These are phyloP conservation scores for Daphoenositta chrysoptera DNA, from an alignment of 2,113 vertebrate genomes.

Conservation along the genomic window DNA sequence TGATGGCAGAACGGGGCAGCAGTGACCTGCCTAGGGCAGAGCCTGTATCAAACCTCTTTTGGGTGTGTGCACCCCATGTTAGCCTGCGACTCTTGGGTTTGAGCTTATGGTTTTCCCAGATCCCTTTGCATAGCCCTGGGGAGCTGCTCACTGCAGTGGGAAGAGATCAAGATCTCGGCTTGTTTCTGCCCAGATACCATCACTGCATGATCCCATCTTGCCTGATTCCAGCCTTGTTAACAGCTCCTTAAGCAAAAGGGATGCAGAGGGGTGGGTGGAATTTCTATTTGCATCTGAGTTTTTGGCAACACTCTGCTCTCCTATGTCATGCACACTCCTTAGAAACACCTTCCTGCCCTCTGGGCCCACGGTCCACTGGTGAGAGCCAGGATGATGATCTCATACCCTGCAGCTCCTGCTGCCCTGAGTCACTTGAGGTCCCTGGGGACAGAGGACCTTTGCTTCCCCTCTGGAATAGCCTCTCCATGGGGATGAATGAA, in stretches of 20 bases:
- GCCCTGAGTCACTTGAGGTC: not conserved
- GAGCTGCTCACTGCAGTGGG: not conserved
- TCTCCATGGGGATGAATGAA: not conserved
- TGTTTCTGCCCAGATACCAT: conserved; percentile 26
- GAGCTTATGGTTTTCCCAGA: not conserved
- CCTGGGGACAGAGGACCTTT: not conserved
- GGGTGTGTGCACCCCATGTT: accelerated
- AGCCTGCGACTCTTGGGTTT: not conserved
- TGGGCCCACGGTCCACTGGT: not conserved
- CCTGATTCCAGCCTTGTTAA: not conserved
- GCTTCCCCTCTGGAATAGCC: not conserved
- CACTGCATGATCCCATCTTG: not conserved
- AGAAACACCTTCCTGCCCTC: not conserved
- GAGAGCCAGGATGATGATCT: not conserved
- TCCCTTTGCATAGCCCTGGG: not conserved
- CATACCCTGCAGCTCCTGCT: not conserved
- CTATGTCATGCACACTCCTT: not conserved
- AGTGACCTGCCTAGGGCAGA: not conserved
- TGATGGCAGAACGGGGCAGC: not conserved
- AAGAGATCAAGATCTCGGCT: conserved; percentile 7
- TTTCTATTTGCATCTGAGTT: not conserved
- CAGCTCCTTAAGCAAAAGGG: conserved; percentile 30
- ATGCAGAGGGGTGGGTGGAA: conserved; percentile 36
- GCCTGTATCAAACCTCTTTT: not conserved
- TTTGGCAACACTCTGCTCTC: not conserved